phyloP scores from a whole-genome alignment of 2,797 vertebrate genomes.

The Galago senegalensis region DNA sequence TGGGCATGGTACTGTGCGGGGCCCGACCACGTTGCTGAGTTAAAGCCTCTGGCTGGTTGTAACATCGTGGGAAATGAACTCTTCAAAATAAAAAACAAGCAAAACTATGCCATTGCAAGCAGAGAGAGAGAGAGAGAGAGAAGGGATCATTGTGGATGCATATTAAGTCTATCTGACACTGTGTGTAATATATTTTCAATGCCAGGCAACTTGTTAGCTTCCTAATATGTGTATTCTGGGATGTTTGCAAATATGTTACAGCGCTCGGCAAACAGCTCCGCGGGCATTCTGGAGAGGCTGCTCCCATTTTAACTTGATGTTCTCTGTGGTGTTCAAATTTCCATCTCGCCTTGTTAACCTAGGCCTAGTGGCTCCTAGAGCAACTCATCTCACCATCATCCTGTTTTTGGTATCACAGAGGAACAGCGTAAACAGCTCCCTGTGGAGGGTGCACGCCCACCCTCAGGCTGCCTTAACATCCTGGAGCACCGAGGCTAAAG shows the following conservation, averaged over 20 bases:
- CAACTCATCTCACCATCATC: neutral
- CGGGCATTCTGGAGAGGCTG: neutral
- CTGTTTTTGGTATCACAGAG: neutral
- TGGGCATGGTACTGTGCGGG: neutral
- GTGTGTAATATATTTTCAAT: constrained; percentile 58
- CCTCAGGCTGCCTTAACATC: neutral
- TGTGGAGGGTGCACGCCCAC: neutral
- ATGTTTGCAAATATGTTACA: constrained; percentile 75
- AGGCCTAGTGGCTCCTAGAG: neutral
- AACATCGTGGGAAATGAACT: constrained; percentile 29
- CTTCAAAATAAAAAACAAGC: neutral
- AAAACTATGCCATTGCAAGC: constrained; percentile 33
- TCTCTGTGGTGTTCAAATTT: neutral
- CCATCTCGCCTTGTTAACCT: neutral
- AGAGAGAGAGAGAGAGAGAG: neutral
- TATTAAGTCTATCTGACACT: constrained; percentile 68
- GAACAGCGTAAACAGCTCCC: neutral
- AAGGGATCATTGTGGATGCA: neutral
- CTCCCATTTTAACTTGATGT: neutral
- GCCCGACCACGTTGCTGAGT: neutral
- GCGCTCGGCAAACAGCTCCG: constrained; percentile 14
- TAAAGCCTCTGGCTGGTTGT: neutral
- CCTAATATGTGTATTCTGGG: constrained; percentile 62
- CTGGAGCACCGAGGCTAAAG: neutral
- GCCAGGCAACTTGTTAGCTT: constrained; percentile 77